Evolutionary conservation across 2,797 vertebrate species (phyloP).

Genomic region (Xenentodon cancila): DNA sequence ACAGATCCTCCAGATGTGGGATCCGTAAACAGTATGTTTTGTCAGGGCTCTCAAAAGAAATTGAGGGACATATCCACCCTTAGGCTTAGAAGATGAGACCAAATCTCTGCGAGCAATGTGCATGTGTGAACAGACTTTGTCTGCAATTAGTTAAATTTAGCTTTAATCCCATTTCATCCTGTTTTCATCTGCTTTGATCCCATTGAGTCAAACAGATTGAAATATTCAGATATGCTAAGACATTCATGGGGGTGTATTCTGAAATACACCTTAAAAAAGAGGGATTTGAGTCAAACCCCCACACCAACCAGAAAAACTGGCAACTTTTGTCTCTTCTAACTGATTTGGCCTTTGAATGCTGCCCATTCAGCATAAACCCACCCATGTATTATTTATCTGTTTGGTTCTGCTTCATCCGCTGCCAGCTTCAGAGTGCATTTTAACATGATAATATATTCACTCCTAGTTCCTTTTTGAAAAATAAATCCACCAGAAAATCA

Average conservation of each 20-base stretch:
- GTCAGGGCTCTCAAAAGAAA: slow-evolving; percentile 35
- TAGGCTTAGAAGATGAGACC: slow-evolving; percentile 49
- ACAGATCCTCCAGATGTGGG: slow-evolving; percentile 53
- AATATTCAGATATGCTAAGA: slow-evolving; percentile 40
- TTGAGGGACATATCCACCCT: slow-evolving; percentile 37
- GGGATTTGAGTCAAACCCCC: slow-evolving; percentile 12
- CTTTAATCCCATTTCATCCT: slow-evolving; percentile 29
- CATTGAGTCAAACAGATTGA: slow-evolving; percentile 30
- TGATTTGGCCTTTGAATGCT: slow-evolving; percentile 34
- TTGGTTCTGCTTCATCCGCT: slow-evolving; percentile 42
- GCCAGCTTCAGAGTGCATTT: slow-evolving; percentile 57
- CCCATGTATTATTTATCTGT: slow-evolving; percentile 64
- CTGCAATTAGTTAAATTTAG: slow-evolving; percentile 46
- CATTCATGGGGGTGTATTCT: slow-evolving; percentile 26
- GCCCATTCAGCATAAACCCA: slow-evolving; percentile 52
- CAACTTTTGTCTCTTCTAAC: slow-evolving; percentile 35
- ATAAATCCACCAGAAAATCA: slow-evolving; percentile 32
- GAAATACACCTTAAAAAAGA: slow-evolving; percentile 36
- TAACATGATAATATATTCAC: slow-evolving; percentile 50
- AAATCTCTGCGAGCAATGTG: slow-evolving; percentile 34
- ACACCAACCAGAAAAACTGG: slow-evolving; percentile 8
- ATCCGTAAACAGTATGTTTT: slow-evolving; percentile 58
- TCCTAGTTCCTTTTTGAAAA: slow-evolving; percentile 48
- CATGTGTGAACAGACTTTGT: slow-evolving; percentile 24
- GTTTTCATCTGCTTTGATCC: slow-evolving; percentile 44